phyloP scores from a whole-genome alignment of 1,140 invertebrate species.

The Halesus radiatus region DNA sequence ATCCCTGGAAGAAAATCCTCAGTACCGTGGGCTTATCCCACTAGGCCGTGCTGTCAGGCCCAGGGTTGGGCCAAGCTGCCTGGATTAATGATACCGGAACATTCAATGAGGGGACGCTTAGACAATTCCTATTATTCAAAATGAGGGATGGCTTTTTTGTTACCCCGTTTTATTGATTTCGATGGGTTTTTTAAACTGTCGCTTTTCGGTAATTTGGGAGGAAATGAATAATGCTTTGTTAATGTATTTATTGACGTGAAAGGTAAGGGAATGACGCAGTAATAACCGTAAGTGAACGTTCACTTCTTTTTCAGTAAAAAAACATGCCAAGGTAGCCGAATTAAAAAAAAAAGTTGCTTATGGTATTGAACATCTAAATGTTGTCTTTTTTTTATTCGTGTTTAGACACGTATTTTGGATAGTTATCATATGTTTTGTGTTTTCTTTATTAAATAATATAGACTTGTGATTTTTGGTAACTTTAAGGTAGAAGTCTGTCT shows the following conservation, averaged over 20 bases:
- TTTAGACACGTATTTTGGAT: no score
- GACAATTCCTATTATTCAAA: constrained; percentile 58
- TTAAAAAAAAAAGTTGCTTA: no score
- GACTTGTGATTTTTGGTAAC: no score
- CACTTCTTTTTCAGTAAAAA: no score
- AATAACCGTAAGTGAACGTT: no score
- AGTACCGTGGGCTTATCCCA: constrained; percentile 32
- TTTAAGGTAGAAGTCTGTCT: no score
- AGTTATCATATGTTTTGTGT: no score
- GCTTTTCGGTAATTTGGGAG: not conserved
- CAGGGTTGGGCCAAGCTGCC: constrained; percentile 41
- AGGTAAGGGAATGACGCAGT: not conserved
- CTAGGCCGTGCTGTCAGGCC: constrained; percentile 36
- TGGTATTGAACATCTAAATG: no score
- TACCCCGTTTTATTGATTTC: constrained; percentile 45
- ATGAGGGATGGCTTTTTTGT: constrained; percentile 36
- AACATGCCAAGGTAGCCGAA: no score
- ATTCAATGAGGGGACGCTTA: constrained; percentile 54
- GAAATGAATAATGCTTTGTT: constrained; percentile 19
- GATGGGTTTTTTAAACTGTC: constrained; percentile 20
- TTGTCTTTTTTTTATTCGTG: no score
- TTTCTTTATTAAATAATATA: no score
- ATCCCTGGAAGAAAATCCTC: constrained; percentile 8
- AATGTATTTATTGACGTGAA: not conserved
- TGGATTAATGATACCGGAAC: constrained; percentile 56